A percentile compares a stretch with the other conserved stretches of the same genome.
Conservation (phyloP, 2,888 invertebrate species). For the Autographa pulchrina region DNA sequence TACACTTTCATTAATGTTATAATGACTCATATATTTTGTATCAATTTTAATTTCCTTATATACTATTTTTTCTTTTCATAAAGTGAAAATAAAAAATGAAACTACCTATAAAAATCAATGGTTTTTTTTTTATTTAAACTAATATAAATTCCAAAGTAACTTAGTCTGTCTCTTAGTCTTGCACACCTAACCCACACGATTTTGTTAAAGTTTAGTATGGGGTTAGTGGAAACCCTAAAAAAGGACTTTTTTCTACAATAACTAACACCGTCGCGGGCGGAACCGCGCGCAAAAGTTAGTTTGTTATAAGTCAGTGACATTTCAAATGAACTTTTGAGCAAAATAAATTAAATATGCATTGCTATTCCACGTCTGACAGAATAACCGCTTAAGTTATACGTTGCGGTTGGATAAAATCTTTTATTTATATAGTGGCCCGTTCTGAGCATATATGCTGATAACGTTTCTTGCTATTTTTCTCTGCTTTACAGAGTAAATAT, state of each 20-base stretch:
- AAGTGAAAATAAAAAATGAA: too few relatives aligned
- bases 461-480: slow-evolving; percentile 51
- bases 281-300: too few relatives aligned
- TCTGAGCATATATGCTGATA: slow-evolving; percentile 38
- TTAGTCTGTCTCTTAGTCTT: too few relatives aligned
- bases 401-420: slow-evolving; percentile 51
- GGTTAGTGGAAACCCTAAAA: too few relatives aligned
- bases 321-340: slow-evolving; percentile 1
- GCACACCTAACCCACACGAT: too few relatives aligned
- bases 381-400: slow-evolving; percentile 52
- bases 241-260: too few relatives aligned
- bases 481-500: slow-evolving; percentile 40
- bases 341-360: slow-evolving; percentile 17
- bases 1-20: slow-evolving; percentile 24
- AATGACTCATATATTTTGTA: slow-evolving; percentile 7
- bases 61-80: too few relatives aligned
- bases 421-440: slow-evolving; percentile 49
- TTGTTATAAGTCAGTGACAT: not conserved
- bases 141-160: too few relatives aligned
- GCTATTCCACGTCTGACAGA: slow-evolving; percentile 51
- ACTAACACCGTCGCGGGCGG: too few relatives aligned
- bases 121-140: too few relatives aligned
- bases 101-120: too few relatives aligned
- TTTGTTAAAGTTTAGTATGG: too few relatives aligned
- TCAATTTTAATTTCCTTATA: not conserved